Conservation (phyloP, 2,113 vertebrate species). For the Suricata suricatta region DNA sequence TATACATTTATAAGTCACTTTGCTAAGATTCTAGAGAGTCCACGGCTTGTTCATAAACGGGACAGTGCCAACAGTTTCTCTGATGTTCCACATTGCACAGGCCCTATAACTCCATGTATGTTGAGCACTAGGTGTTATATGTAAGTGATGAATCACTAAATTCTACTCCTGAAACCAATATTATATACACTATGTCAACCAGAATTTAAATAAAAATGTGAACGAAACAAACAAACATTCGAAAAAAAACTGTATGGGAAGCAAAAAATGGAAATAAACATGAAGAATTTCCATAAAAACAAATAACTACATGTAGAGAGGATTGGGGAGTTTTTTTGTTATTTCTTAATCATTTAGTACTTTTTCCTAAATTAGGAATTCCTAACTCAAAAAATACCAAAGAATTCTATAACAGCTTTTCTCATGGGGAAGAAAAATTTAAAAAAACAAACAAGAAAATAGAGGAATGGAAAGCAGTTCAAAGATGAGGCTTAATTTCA, state of each 20-base stretch:
- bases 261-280: no score
- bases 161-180: no score
- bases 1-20: background rate
- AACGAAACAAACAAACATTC: no score
- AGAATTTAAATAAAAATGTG: no score
- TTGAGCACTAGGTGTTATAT: no score
- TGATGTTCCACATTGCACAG: background rate
- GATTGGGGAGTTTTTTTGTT: background rate
- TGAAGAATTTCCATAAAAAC: no score
- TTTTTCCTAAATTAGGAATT: conserved; percentile 40
- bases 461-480: background rate
- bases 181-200: no score
- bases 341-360: background rate
- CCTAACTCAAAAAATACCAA: background rate
- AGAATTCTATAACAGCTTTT: background rate
- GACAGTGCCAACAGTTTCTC: background rate
- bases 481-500: conserved; percentile 35
- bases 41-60: background rate
- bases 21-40: conserved; percentile 6
- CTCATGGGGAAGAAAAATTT: background rate
- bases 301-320: no score
- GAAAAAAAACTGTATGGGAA: no score
- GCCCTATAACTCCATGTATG: background rate
- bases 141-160: no score
- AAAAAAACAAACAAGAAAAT: background rate